Evolutionary conservation across 2,888 invertebrate species (phyloP).

Genomic region (Lamellibrachia columna): DNA sequence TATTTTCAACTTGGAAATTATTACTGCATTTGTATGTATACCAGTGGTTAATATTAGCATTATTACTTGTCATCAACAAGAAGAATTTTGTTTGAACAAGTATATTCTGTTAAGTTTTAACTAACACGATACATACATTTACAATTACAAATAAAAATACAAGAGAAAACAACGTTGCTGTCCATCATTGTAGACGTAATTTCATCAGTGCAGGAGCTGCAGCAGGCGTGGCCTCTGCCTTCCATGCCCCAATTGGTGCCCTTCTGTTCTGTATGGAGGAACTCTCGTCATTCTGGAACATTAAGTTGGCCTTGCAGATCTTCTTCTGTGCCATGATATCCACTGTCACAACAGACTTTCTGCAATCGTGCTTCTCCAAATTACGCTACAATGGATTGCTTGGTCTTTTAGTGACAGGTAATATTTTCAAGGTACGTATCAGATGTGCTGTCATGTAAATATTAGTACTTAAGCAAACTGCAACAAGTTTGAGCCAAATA

Average conservation of each 20-base stretch:
- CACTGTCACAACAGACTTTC: slow-evolving; percentile 38
- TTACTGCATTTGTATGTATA: neutral
- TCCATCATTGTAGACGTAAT: slow-evolving; percentile 37
- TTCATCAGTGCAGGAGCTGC: slow-evolving; percentile 51
- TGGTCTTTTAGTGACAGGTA: slow-evolving; percentile 40
- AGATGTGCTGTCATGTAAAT: too few relatives aligned
- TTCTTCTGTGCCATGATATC: slow-evolving; percentile 59
- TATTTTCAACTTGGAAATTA: neutral
- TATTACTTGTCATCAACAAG: neutral
- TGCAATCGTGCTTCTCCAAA: slow-evolving; percentile 24
- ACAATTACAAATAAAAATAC: neutral
- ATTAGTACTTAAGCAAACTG: too few relatives aligned
- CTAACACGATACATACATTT: neutral
- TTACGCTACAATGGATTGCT: slow-evolving; percentile 39
- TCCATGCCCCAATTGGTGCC: slow-evolving; percentile 58
- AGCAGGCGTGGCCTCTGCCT: slow-evolving; percentile 58
- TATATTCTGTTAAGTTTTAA: neutral
- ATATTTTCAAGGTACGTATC: slow-evolving; percentile 38
- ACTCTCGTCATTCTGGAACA: slow-evolving; percentile 58
- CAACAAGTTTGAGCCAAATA: too few relatives aligned
- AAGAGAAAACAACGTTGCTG: too few relatives aligned
- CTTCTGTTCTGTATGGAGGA: slow-evolving; percentile 60
- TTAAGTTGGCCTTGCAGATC: slow-evolving; percentile 56
- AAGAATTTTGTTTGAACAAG: neutral
- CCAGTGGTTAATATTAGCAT: neutral